Percentiles rank a stretch among this genome's conserved stretches.
Conservation (phyloP, 1,140 invertebrate genomes). For the Drosophila sp. region DNA sequence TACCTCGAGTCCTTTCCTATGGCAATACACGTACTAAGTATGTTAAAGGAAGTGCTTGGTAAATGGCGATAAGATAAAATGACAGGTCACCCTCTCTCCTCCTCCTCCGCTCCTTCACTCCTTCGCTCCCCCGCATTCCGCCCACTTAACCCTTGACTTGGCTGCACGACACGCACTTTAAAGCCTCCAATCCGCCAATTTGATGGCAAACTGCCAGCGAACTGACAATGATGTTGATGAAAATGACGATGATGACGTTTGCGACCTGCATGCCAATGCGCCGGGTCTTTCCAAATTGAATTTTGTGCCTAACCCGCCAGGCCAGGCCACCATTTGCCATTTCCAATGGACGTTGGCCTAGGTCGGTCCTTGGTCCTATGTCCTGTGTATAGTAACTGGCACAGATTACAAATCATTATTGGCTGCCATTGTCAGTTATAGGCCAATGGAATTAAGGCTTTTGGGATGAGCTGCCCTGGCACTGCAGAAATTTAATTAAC, state of each 20-base stretch:
- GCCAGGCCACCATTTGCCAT: conserved; percentile 17
- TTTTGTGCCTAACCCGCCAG: conserved; percentile 38
- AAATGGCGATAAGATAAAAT: conserved; percentile 78
- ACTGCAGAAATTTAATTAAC: conserved; percentile 5
- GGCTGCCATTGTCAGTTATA: conserved; percentile 35
- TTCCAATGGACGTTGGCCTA: conserved; percentile 24
- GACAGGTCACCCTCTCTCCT: conserved; percentile 50
- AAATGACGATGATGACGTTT: conserved; percentile 51
- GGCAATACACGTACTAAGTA: conserved; percentile 18
- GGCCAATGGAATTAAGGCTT: conserved; percentile 22
- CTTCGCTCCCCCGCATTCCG: not conserved
- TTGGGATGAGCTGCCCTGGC: conserved; percentile 1
- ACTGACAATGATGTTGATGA: conserved; percentile 53
- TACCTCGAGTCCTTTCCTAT: conserved; percentile 4
- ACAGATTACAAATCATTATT: conserved; percentile 59
- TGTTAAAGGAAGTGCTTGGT: conserved; percentile 59
- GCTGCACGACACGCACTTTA: conserved; percentile 63
- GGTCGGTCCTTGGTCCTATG: conserved; percentile 18
- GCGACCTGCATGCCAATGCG: conserved; percentile 61
- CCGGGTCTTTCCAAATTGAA: conserved; percentile 50
- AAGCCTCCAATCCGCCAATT: conserved; percentile 63
- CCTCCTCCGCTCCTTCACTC: not conserved
- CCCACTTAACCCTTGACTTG: conserved; percentile 73
- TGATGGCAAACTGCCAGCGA: conserved; percentile 71
- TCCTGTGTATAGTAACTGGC: conserved; percentile 36